Conservation (phyloP, 2,888 invertebrate species). For the Pycnomerus fuliginosus region DNA sequence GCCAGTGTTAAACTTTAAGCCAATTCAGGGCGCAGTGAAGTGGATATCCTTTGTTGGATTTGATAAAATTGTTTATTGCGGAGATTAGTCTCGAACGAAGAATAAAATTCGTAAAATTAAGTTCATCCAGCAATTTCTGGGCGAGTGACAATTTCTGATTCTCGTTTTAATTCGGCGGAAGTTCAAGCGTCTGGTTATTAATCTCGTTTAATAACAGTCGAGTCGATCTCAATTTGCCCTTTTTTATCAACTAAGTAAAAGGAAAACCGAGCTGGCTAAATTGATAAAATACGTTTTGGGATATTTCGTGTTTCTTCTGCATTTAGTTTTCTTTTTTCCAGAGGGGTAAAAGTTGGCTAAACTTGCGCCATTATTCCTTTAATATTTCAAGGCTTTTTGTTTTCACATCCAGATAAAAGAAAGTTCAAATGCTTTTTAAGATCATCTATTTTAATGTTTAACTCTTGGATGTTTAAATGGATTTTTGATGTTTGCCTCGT, state of each 20-base stretch:
- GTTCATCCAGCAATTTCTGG: too few relatives aligned
- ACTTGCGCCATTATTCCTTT: constrained; percentile 17
- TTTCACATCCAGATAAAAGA: constrained; percentile 30
- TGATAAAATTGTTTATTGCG: constrained; percentile 28
- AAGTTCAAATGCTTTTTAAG: constrained; percentile 37
- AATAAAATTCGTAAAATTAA: too few relatives aligned
- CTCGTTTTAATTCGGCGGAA: constrained; percentile 34
- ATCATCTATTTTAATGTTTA: constrained; percentile 44
- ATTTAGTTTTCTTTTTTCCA: neutral
- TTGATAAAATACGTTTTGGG: neutral
- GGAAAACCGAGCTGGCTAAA: neutral
- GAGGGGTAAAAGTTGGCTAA: neutral
- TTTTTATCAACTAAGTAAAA: too few relatives aligned
- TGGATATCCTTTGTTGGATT: constrained; percentile 20
- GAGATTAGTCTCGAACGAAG: constrained; percentile 15
- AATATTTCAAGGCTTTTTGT: constrained; percentile 23
- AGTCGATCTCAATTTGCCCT: constrained; percentile 8
- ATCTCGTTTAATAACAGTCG: constrained; percentile 17
- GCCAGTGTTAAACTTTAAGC: constrained; percentile 31
- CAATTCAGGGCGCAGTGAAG: constrained; percentile 20
- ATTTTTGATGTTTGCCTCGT: constrained; percentile 43
- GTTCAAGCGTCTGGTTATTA: constrained; percentile 22
- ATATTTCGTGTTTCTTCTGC: neutral
- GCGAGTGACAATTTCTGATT: constrained; percentile 36
- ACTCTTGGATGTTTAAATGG: constrained; percentile 38